Evolutionary conservation across 2,797 vertebrate species (phyloP).

Genomic region (Margarornis squamiger): DNA sequence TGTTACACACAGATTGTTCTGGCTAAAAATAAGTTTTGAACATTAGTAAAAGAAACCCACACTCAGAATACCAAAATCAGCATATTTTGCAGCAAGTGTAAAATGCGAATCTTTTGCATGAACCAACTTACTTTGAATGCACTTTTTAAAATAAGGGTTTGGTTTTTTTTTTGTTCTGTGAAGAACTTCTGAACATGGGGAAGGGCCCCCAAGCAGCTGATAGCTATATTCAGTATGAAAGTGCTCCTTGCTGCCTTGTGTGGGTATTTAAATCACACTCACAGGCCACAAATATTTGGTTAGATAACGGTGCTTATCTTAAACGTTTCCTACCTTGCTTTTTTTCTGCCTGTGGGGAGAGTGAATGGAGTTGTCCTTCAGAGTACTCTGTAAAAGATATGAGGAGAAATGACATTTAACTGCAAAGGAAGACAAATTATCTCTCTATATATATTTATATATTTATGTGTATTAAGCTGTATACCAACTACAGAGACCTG

Average conservation of each 20-base stretch:
- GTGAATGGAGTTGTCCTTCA: conserved; percentile 11
- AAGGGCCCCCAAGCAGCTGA: not conserved
- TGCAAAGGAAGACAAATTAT: not conserved
- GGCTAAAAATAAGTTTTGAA: conserved; percentile 36
- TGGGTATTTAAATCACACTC: conserved; percentile 31
- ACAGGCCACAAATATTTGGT: conserved; percentile 33
- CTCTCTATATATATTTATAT: not conserved
- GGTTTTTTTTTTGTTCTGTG: not conserved
- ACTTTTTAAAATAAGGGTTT: not conserved
- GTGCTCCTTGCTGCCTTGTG: not conserved
- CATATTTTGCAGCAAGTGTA: not conserved
- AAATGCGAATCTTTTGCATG: not conserved
- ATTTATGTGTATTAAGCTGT: not conserved
- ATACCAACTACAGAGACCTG: not conserved
- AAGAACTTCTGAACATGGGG: not conserved
- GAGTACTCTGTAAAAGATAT: conserved; percentile 34
- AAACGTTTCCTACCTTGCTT: conserved; percentile 60
- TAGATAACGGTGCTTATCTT: conserved; percentile 35
- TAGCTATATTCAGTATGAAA: conserved; percentile 25
- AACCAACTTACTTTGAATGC: not conserved
- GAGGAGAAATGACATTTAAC: not conserved
- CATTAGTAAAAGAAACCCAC: conserved; percentile 12
- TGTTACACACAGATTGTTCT: conserved; percentile 7
- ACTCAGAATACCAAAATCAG: not conserved
- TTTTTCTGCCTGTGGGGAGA: not conserved